Evolutionary conservation across 2,113 vertebrate species (phyloP).

Genomic region (Carlito syrichta): DNA sequence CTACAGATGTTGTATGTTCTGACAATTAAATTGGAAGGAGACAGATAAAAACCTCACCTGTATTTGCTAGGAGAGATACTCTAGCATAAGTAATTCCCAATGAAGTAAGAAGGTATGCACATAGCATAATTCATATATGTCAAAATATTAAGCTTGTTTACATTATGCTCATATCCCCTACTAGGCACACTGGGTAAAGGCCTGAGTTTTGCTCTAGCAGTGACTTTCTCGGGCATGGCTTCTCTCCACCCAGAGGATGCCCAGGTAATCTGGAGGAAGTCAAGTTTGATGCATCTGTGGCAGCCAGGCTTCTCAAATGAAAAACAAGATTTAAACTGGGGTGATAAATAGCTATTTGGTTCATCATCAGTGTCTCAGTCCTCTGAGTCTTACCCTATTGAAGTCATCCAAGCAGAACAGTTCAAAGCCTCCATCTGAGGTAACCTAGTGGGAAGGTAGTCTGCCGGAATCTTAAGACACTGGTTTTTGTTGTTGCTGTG

Average conservation of each 20-base stretch:
- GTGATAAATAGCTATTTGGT: not conserved
- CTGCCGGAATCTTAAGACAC: not conserved
- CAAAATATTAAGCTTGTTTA: slow-evolving; percentile 44
- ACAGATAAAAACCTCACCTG: slow-evolving; percentile 21
- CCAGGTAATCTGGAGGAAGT: not conserved
- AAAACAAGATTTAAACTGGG: not conserved
- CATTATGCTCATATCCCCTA: not conserved
- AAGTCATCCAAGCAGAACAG: not conserved
- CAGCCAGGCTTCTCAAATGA: not conserved
- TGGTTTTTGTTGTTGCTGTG: not conserved
- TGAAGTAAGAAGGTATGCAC: not conserved
- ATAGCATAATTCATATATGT: not conserved
- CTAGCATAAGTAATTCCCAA: not conserved
- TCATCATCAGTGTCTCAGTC: not conserved
- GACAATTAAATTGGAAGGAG: slow-evolving; percentile 52
- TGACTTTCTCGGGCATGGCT: not conserved
- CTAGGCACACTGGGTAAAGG: not conserved
- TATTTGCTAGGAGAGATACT: slow-evolving; percentile 4
- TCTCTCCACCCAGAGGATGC: not conserved
- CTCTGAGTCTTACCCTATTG: not conserved
- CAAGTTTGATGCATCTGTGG: not conserved
- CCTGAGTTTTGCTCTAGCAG: not conserved
- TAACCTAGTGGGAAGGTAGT: not conserved
- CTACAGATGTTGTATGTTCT: slow-evolving; percentile 47
- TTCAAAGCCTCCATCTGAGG: not conserved